Evolutionary conservation across 2,797 vertebrate species (phyloP).

Genomic region (Loriculus beryllinus): DNA sequence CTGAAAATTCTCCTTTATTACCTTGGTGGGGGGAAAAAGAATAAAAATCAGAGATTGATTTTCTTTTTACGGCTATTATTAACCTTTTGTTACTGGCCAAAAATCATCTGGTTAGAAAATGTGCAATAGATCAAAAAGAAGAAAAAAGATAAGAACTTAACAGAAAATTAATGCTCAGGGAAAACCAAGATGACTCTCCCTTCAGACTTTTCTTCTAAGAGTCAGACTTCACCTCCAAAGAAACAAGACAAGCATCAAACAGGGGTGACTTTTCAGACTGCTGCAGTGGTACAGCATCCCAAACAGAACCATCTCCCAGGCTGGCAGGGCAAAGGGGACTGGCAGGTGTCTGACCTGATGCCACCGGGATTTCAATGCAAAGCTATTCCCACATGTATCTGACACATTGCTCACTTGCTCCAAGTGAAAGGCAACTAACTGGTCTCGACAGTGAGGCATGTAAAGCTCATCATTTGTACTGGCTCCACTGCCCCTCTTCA

Average conservation of each 20-base stretch:
- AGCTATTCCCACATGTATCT: background rate
- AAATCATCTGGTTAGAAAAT: conserved; percentile 65
- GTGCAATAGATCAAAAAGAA: conserved; percentile 54
- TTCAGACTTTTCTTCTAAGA: background rate
- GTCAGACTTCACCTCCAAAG: background rate
- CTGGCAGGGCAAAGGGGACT: rapidly evolving
- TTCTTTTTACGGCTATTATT: conserved; percentile 66
- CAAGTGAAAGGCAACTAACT: background rate
- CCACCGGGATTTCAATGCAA: background rate
- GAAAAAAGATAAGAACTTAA: conserved; percentile 13
- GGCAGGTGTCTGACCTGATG: background rate
- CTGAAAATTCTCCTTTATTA: conserved; percentile 54
- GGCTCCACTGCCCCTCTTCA: background rate
- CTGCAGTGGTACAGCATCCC: background rate
- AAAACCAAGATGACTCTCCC: background rate
- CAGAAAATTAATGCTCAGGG: conserved; percentile 1
- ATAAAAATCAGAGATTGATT: conserved; percentile 47
- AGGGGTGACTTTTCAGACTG: background rate
- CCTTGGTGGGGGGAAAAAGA: background rate
- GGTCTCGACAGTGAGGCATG: background rate
- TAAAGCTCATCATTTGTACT: background rate
- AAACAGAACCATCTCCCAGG: background rate
- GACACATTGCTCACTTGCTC: rapidly evolving
- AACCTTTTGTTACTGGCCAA: conserved; percentile 66
- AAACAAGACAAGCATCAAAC: background rate